Conservation (phyloP, 2,797 vertebrate genomes). For the Okamejei kenojei region DNA sequence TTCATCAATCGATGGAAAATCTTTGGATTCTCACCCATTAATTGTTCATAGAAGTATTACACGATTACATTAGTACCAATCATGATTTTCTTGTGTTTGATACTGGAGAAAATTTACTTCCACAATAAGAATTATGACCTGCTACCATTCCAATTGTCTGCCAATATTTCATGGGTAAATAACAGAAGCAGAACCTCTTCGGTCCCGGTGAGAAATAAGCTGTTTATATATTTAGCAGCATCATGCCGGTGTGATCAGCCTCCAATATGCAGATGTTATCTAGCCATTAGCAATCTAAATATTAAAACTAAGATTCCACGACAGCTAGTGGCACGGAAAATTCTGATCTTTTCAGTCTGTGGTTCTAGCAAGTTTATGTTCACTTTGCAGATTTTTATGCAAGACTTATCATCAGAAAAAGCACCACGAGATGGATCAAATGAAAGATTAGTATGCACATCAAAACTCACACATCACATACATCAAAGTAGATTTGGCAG, state of each 20-base stretch:
- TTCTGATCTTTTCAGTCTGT: background rate
- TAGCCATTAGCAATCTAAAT: background rate
- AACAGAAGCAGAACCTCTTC: background rate
- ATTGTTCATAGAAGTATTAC: background rate
- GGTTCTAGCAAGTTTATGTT: background rate
- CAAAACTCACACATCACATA: background rate
- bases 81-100: background rate
- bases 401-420: background rate
- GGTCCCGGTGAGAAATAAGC: background rate
- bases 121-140: background rate
- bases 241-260: background rate
- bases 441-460: background rate
- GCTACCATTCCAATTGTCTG: background rate
- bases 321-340: background rate
- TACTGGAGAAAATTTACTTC: background rate
- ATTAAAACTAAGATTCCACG: background rate
- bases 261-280: background rate
- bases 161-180: background rate
- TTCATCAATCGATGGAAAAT: background rate
- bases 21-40: background rate
- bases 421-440: background rate
- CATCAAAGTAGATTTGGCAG: background rate
- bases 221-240: background rate
- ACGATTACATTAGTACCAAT: background rate
- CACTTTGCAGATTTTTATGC: background rate